Conservation (phyloP, 1,140 invertebrate genomes). For the Trialeurodes vaporariorum region DNA sequence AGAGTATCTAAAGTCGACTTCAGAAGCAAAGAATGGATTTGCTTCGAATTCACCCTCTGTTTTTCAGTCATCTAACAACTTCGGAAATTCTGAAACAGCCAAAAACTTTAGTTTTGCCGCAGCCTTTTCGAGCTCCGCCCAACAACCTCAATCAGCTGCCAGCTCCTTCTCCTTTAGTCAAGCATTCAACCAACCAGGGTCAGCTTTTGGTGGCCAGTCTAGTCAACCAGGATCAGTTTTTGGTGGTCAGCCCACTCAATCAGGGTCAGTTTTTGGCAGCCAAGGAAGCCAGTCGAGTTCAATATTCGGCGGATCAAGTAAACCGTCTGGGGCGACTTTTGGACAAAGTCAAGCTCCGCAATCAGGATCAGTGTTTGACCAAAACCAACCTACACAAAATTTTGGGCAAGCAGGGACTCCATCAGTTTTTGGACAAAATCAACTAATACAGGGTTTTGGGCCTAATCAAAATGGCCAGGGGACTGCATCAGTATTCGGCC, state of each 20-base stretch:
- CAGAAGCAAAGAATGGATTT: background rate
- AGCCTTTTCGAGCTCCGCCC: background rate
- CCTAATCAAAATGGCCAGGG: no score
- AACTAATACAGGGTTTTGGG: no score
- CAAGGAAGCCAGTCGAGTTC: background rate
- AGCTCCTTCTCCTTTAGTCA: background rate
- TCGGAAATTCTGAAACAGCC: background rate
- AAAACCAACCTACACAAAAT: background rate
- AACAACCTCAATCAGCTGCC: background rate
- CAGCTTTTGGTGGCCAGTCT: background rate
- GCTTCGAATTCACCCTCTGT: background rate
- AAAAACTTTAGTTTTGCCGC: background rate
- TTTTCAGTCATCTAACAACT: background rate
- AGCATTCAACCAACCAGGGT: background rate
- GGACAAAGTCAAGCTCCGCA: background rate
- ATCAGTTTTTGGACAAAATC: background rate
- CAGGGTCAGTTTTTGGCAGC: background rate
- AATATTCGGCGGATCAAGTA: background rate
- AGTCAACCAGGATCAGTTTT: background rate
- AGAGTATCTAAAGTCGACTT: background rate
- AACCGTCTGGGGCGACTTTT: background rate
- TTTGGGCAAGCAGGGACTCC: background rate
- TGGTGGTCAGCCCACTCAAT: background rate
- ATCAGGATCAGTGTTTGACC: background rate
- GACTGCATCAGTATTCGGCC: no score